Evolutionary conservation across 2,113 vertebrate genomes (phyloP).

Genomic region (Lasiurus borealis): DNA sequence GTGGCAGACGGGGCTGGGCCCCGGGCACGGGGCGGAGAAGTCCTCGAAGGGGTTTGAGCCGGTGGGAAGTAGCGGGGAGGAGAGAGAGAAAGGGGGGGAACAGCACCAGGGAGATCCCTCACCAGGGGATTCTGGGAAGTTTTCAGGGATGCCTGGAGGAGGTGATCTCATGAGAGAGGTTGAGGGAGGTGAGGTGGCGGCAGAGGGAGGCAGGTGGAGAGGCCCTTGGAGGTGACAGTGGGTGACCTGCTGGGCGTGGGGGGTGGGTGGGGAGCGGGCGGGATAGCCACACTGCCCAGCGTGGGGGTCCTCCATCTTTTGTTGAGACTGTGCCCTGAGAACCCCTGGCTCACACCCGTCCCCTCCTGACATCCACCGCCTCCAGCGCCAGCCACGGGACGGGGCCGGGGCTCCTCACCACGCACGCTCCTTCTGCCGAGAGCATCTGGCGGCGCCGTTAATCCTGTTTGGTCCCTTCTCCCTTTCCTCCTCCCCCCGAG

Average conservation of each 20-base stretch:
- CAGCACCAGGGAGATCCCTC: too few relatives aligned
- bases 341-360: background rate
- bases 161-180: too few relatives aligned
- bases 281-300: too few relatives aligned
- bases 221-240: background rate
- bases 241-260: fast-evolving
- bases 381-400: constrained; percentile 2
- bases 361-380: background rate
- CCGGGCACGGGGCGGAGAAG: background rate
- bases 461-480: constrained; percentile 78
- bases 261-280: background rate
- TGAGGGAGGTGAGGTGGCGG: too few relatives aligned
- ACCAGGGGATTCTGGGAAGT: background rate
- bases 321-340: background rate
- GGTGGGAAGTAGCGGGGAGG: too few relatives aligned
- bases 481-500: background rate
- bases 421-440: constrained; percentile 56
- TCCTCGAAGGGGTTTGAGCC: background rate
- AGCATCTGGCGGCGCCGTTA: constrained; percentile 80
- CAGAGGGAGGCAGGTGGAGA: background rate
- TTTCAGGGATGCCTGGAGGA: background rate
- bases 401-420: constrained; percentile 42
- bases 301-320: background rate
- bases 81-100: background rate
- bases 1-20: background rate